phyloP scores from a whole-genome alignment of 2,797 vertebrate genomes.

The Scolopax bukidnonensis region DNA sequence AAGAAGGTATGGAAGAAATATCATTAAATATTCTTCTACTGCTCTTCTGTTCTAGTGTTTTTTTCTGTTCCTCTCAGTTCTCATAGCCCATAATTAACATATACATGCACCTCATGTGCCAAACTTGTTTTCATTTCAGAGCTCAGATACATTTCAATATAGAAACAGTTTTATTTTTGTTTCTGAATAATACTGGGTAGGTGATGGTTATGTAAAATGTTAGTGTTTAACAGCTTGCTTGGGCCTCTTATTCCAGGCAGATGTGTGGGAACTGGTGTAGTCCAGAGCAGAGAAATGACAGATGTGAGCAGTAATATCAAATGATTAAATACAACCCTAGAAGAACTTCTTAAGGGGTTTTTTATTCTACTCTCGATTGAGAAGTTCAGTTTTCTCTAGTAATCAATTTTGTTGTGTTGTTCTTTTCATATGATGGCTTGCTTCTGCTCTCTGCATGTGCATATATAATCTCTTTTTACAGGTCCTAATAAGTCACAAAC shows the following conservation, averaged over 20 bases:
- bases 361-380: not conserved
- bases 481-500: slow-evolving; percentile 69
- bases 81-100: not conserved
- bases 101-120: not conserved
- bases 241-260: not conserved
- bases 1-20: slow-evolving; percentile 62
- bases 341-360: not conserved
- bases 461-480: not conserved
- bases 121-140: not conserved
- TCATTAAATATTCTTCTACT: not conserved
- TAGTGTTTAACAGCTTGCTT: not conserved
- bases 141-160: not conserved
- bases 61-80: not conserved
- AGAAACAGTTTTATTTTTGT: not conserved
- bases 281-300: not conserved
- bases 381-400: not conserved
- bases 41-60: not conserved
- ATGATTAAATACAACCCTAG: not conserved
- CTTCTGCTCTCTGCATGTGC: not conserved
- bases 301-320: not conserved
- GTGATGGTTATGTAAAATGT: not conserved
- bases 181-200: not conserved
- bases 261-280: not conserved
- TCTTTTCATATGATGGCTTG: not conserved
- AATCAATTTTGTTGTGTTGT: not conserved